A percentile compares a stretch with the other conserved stretches of the same genome.
Conservation (phyloP, 2,113 vertebrate species). For the Cottus gobio region DNA sequence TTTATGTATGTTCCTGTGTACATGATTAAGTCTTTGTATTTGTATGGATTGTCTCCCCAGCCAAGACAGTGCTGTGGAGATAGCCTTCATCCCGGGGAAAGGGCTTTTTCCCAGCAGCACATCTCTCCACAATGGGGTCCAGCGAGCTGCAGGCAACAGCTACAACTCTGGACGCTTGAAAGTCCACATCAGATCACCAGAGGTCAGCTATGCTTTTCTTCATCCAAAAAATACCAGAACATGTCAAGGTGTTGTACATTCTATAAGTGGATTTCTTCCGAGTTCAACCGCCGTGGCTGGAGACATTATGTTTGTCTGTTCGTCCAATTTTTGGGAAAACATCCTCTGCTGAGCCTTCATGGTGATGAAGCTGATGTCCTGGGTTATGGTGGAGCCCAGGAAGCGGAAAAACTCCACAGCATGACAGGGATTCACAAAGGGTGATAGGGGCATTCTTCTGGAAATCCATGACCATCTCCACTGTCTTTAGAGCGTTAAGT, state of each 20-base stretch:
- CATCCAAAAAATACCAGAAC: not conserved
- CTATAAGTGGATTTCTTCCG: not conserved
- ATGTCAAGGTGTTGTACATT: not conserved
- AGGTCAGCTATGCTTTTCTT: constrained; percentile 78
- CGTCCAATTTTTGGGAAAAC: not conserved
- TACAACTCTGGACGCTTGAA: constrained; percentile 85
- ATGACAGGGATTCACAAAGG: too few species aligned
- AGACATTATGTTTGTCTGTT: not conserved
- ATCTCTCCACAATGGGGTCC: constrained; percentile 80
- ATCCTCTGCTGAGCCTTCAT: too few species aligned
- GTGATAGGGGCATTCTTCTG: too few species aligned
- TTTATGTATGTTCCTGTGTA: not conserved
- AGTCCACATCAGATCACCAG: constrained; percentile 85
- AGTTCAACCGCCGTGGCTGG: not conserved
- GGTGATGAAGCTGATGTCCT: too few species aligned
- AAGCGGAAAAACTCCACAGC: too few species aligned
- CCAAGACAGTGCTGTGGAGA: constrained; percentile 85
- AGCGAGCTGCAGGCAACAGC: constrained; percentile 81
- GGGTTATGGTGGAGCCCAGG: too few species aligned
- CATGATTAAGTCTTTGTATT: constrained; percentile 3
- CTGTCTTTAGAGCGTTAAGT: too few species aligned
- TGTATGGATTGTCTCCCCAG: constrained; percentile 64
- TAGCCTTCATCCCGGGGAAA: constrained; percentile 91
- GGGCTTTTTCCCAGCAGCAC: constrained; percentile 80
- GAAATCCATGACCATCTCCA: too few species aligned